These are phyloP conservation scores for Andricus grossulariae DNA, from an alignment of 1,140 invertebrate species.

Conservation along the genomic window DNA sequence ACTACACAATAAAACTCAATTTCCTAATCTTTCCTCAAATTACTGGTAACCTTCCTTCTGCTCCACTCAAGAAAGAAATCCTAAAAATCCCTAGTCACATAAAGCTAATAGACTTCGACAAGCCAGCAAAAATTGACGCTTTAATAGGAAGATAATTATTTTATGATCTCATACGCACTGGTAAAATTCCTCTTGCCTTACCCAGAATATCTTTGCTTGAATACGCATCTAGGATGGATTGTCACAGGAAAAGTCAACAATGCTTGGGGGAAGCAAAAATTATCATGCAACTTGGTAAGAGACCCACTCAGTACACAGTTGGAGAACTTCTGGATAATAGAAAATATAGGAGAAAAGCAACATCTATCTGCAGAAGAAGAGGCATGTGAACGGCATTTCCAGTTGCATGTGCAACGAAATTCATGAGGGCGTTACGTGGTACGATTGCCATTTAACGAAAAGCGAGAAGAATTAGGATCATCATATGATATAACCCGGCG, in stretches of 20 bases:
- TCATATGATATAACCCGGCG: too few relatives aligned
- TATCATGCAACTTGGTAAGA: constrained; percentile 7
- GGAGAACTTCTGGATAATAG: neutral
- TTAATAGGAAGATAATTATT: constrained; percentile 34
- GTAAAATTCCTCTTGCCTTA: neutral
- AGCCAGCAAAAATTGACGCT: neutral
- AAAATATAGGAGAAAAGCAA: neutral
- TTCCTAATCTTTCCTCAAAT: constrained; percentile 31
- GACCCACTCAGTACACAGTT: constrained; percentile 17
- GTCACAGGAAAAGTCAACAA: too few relatives aligned
- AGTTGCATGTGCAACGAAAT: neutral
- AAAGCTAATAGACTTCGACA: constrained; percentile 19
- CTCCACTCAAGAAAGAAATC: too few relatives aligned
- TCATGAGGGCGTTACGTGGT: constrained; percentile 18
- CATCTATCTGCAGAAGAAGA: neutral
- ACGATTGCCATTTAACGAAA: neutral
- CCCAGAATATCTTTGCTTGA: constrained; percentile 26
- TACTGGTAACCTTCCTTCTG: neutral
- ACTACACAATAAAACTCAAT: neutral
- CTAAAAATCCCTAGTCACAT: neutral
- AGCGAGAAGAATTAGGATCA: too few relatives aligned
- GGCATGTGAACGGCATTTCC: neutral
- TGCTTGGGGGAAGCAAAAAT: too few relatives aligned
- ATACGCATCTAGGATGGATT: constrained; percentile 25
- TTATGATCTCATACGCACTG: constrained; percentile 31